Evolutionary conservation across 2,113 vertebrate genomes (phyloP).

Genomic region (Irena cyanogastra): DNA sequence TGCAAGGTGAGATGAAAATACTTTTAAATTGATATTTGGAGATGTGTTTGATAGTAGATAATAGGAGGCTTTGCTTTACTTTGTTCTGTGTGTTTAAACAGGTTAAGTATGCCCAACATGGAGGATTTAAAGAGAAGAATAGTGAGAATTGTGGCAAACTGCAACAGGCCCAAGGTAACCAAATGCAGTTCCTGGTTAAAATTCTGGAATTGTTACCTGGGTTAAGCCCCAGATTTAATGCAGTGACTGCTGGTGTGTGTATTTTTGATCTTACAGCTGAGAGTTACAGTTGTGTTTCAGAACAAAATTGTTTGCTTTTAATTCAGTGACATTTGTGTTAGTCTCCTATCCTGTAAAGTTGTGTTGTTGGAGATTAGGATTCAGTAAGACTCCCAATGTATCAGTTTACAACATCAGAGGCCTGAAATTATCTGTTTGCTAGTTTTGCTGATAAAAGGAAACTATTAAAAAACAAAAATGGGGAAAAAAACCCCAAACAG

Average conservation of each 20-base stretch:
- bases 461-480: background rate
- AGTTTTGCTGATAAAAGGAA: background rate
- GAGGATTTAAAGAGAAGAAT: slow-evolving; percentile 90
- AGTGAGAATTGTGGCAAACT: slow-evolving; percentile 89
- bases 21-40: background rate
- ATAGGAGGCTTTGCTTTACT: background rate
- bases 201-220: background rate
- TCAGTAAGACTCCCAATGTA: background rate
- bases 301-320: background rate
- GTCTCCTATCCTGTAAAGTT: background rate
- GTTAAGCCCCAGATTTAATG: background rate
- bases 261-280: background rate
- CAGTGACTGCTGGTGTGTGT: background rate
- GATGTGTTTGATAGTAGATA: background rate
- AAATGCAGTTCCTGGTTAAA: background rate
- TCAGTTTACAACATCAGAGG: fast-evolving
- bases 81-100: slow-evolving; percentile 54
- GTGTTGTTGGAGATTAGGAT: background rate
- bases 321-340: background rate
- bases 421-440: background rate
- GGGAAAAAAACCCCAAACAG: fast-evolving
- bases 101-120: slow-evolving; percentile 93
- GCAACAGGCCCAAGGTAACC: slow-evolving; percentile 90
- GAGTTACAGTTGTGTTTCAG: background rate
- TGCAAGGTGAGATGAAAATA: slow-evolving; percentile 78